Conservation (phyloP, 2,113 vertebrate genomes). For the Corvus cornix region DNA sequence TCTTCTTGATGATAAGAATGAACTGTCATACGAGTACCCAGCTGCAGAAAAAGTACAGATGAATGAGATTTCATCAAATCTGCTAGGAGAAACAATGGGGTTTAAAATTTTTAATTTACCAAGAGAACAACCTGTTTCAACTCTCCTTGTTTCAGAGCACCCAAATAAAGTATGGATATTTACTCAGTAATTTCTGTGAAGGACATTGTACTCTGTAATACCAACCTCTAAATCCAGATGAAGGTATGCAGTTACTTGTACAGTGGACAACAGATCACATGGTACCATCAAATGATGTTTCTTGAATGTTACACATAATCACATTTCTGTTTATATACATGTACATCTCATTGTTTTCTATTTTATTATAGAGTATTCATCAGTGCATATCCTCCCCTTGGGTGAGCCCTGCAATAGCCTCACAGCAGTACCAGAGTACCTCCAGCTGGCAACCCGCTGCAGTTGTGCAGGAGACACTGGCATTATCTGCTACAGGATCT, state of each 20-base stretch:
- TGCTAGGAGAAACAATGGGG: neutral
- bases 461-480: conserved; percentile 70
- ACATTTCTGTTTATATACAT: neutral
- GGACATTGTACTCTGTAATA: neutral
- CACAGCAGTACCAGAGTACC: conserved; percentile 25
- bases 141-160: neutral
- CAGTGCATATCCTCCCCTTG: conserved; percentile 29
- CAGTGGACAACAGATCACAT: neutral
- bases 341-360: neutral
- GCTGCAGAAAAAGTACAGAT: neutral
- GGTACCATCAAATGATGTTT: neutral
- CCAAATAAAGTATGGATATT: neutral
- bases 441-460: conserved; percentile 51
- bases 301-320: neutral
- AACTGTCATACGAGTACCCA: neutral
- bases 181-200: neutral
- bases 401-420: conserved; percentile 15
- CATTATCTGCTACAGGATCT: neutral
- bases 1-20: neutral
- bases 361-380: conserved; percentile 59
- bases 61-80: neutral
- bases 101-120: neutral
- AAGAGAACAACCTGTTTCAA: neutral
- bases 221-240: neutral
- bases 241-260: neutral